Evolutionary conservation across 2,888 invertebrate species (phyloP).

Genomic region (Drosophila neonasuta): DNA sequence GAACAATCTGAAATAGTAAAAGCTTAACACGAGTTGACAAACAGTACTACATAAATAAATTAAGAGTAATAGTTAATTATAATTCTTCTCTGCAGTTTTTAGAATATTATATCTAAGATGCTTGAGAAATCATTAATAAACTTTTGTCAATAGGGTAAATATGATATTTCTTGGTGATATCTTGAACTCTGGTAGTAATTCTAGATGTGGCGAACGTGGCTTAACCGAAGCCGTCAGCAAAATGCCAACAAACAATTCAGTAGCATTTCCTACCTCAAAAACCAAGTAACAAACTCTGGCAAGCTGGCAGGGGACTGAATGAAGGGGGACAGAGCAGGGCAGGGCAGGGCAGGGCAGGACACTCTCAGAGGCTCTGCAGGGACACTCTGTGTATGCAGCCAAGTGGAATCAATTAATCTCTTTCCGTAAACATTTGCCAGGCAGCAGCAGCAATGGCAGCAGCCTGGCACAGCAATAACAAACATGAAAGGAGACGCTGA

Average conservation of each 20-base stretch:
- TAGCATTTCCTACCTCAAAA: conserved; percentile 41
- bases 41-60: no score
- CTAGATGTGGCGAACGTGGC: not conserved
- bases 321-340: not conserved
- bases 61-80: no score
- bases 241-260: conserved; percentile 26
- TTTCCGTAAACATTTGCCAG: conserved; percentile 75
- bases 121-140: conserved; percentile 2
- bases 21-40: no score
- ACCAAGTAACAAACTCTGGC: conserved; percentile 12
- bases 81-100: no score
- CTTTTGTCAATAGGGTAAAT: not conserved
- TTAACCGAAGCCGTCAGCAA: conserved; percentile 18
- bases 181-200: not conserved
- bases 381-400: conserved; percentile 71
- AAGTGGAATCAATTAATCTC: conserved; percentile 79
- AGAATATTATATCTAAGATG: no score
- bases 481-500: conserved; percentile 50
- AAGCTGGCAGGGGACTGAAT: not conserved
- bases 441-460: conserved; percentile 33
- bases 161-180: not conserved
- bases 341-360: not conserved
- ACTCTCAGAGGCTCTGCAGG: conserved; percentile 44
- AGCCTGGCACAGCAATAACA: conserved; percentile 44
- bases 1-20: no score